Evolutionary conservation across 2,888 invertebrate genomes (phyloP).

Genomic region (Philereme transversata): DNA sequence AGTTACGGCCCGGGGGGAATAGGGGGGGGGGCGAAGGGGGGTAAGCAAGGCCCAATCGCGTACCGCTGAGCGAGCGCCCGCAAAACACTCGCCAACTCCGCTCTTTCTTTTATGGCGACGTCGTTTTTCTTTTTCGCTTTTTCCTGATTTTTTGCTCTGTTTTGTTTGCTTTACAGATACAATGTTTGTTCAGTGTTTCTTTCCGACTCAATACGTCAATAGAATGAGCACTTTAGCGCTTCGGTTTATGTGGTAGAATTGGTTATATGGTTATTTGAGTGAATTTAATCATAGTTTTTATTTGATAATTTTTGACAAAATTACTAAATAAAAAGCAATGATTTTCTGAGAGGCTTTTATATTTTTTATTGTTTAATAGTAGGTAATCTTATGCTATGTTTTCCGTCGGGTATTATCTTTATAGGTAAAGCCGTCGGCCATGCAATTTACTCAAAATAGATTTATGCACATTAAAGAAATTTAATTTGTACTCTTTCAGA

Average conservation of each 20-base stretch:
- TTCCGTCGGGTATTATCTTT: too few species aligned
- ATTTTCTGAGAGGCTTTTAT: too few species aligned
- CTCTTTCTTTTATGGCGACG: conserved; percentile 81
- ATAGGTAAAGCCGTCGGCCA: too few species aligned
- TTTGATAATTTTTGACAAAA: background rate
- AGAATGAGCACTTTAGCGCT: conserved; percentile 37
- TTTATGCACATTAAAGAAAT: too few species aligned
- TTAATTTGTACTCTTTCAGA: too few species aligned
- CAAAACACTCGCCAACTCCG: conserved; percentile 76
- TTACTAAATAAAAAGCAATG: too few species aligned
- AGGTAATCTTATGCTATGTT: too few species aligned
- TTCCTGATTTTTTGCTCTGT: conserved; percentile 66
- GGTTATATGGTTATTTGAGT: conserved; percentile 20
- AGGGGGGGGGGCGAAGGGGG: conserved; percentile 51
- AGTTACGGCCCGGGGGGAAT: conserved; percentile 72
- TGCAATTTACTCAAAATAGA: too few species aligned
- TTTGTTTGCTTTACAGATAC: conserved; percentile 80
- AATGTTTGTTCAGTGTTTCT: conserved; percentile 74
- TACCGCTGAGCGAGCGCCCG: conserved; percentile 71
- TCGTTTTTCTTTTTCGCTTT: conserved; percentile 81
- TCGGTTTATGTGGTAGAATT: conserved; percentile 28
- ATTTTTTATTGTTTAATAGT: too few species aligned
- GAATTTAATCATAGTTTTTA: conserved; percentile 11
- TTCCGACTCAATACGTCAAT: conserved; percentile 49
- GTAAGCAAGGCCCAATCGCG: conserved; percentile 68